Conservation (phyloP, 2,797 vertebrate genomes). For the Chaetophractus vellerosus region DNA sequence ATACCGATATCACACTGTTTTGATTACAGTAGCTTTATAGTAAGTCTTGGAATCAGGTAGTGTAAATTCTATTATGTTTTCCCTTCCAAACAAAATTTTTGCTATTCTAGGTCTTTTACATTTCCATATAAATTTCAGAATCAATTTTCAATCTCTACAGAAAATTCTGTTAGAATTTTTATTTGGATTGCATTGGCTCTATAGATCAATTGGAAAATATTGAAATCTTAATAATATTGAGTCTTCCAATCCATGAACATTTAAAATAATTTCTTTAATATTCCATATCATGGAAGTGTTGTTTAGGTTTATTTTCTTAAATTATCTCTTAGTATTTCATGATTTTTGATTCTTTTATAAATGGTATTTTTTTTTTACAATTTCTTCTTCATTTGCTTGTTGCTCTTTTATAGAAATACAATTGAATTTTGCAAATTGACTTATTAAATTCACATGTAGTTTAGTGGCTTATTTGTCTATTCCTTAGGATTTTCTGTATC, state of each 20-base stretch:
- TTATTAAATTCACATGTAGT: not conserved
- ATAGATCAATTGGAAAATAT: not conserved
- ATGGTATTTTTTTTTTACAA: not conserved
- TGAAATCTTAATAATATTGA: not conserved
- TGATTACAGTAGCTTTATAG: not conserved
- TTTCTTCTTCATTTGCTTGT: not conserved
- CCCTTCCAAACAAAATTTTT: not conserved
- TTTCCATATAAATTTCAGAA: not conserved
- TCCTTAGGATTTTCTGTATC: not conserved
- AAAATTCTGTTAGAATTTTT: not conserved
- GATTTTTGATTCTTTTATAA: not conserved
- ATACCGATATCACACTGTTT: not conserved
- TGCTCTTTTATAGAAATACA: not conserved
- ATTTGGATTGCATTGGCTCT: not conserved
- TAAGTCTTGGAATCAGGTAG: not conserved
- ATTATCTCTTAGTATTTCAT: not conserved
- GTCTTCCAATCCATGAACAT: not conserved
- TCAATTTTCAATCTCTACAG: not conserved
- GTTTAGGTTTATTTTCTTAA: not conserved
- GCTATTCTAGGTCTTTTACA: not conserved
- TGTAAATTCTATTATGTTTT: not conserved
- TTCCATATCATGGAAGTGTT: not conserved
- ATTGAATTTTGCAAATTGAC: not conserved
- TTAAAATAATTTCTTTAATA: not conserved
- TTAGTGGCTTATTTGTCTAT: not conserved